A percentile compares a stretch with the other conserved stretches of the same genome.
Evolutionary conservation across 2,888 invertebrate genomes (phyloP).

Genomic region (Eudemis profundana): DNA sequence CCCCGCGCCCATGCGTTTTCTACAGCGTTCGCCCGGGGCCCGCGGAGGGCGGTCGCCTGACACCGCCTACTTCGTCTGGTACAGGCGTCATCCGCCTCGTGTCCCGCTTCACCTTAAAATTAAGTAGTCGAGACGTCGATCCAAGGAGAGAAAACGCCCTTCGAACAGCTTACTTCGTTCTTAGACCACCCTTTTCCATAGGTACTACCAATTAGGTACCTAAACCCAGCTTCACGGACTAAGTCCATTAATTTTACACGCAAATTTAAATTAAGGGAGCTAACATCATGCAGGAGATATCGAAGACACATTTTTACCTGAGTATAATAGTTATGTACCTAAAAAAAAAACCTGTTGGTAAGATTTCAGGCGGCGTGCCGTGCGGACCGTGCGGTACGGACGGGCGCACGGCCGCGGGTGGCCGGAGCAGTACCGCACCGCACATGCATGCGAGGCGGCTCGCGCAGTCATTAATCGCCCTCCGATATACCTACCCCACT

Average conservation of each 20-base stretch:
- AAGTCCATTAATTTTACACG: background rate
- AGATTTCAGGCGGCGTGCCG: background rate
- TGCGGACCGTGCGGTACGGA: background rate
- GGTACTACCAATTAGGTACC: background rate
- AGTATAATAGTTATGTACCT: too few relatives aligned
- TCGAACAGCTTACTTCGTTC: slow-evolving; percentile 56
- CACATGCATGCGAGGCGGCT: slow-evolving; percentile 35
- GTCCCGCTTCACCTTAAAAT: slow-evolving; percentile 77
- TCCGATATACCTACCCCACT: slow-evolving; percentile 7
- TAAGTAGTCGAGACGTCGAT: slow-evolving; percentile 63
- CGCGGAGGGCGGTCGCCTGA: slow-evolving; percentile 82
- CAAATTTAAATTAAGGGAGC: too few relatives aligned
- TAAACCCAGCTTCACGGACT: background rate
- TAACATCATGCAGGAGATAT: too few relatives aligned
- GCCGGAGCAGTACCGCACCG: slow-evolving; percentile 11
- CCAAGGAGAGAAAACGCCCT: slow-evolving; percentile 71
- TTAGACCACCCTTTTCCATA: slow-evolving; percentile 18
- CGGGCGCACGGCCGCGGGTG: slow-evolving; percentile 19
- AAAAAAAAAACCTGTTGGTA: too few relatives aligned
- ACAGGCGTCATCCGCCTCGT: slow-evolving; percentile 82
- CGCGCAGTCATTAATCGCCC: slow-evolving; percentile 35
- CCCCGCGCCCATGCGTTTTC: slow-evolving; percentile 79
- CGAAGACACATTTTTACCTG: too few relatives aligned
- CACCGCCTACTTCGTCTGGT: slow-evolving; percentile 84
- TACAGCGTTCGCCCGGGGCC: slow-evolving; percentile 78